These are phyloP conservation scores for Cheiracanthium punctorium DNA, from an alignment of 2,888 invertebrate species.

Conservation along the genomic window DNA sequence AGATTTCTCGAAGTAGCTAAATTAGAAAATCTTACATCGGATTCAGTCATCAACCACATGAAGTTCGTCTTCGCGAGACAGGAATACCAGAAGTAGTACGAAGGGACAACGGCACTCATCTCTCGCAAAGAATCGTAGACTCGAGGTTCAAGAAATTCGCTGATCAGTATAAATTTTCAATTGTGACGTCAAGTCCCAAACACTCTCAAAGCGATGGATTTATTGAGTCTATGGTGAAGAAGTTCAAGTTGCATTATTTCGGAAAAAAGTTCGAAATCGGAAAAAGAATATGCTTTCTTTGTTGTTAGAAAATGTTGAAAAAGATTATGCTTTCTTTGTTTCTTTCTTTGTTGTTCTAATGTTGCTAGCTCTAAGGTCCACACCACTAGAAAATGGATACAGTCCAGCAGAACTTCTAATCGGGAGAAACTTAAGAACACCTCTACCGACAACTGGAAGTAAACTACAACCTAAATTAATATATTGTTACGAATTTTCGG, in stretches of 20 bases:
- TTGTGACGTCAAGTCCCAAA: constrained; percentile 71
- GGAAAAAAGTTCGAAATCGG: too few species aligned
- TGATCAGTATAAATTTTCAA: constrained; percentile 70
- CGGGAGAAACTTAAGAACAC: constrained; percentile 72
- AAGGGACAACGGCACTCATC: too few species aligned
- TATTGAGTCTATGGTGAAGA: constrained; percentile 71
- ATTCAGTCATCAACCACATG: constrained; percentile 1
- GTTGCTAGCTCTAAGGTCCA: constrained; percentile 72
- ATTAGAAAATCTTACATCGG: background rate
- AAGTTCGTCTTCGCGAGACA: constrained; percentile 71
- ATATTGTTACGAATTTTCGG: too few species aligned
- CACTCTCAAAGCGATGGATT: constrained; percentile 72
- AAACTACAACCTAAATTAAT: constrained; percentile 36
- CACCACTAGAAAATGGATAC: constrained; percentile 72
- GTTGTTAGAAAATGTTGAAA: too few species aligned
- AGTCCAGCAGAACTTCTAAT: constrained; percentile 73
- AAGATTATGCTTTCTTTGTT: constrained; percentile 68
- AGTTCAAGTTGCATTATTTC: constrained; percentile 71
- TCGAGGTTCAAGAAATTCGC: constrained; percentile 69
- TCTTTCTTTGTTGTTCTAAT: too few species aligned
- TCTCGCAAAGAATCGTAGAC: too few species aligned
- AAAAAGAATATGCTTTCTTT: too few species aligned
- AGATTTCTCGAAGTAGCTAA: background rate
- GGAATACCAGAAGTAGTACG: constrained; percentile 70
- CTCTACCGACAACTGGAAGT: constrained; percentile 58